Conservation (phyloP, 2,797 vertebrate species). For the Pipistrellus pipistrellus region DNA sequence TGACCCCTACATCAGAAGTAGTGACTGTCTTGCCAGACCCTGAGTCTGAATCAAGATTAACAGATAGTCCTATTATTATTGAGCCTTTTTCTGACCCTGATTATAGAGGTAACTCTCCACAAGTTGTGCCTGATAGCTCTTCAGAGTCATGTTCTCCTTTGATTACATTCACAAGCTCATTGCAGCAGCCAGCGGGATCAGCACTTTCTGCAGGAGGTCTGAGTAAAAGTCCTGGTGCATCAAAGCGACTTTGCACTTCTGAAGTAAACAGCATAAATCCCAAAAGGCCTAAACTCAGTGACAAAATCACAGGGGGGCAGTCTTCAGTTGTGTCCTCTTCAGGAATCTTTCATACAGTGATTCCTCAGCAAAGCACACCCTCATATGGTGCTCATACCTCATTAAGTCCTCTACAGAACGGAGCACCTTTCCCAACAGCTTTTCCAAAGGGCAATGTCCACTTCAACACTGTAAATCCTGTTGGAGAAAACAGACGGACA, state of each 20-base stretch:
- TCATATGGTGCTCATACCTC: conserved; percentile 1
- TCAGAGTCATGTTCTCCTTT: conserved; percentile 57
- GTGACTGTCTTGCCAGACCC: conserved; percentile 47
- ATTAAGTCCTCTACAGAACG: conserved; percentile 52
- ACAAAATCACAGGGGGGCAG: neutral
- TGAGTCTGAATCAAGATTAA: conserved; percentile 66
- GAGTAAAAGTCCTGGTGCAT: conserved; percentile 12
- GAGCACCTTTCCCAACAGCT: conserved; percentile 53
- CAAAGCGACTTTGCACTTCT: conserved; percentile 54
- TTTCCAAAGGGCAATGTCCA: conserved; percentile 59
- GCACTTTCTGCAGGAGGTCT: conserved; percentile 36
- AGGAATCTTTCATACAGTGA: conserved; percentile 1
- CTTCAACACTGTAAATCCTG: conserved; percentile 10
- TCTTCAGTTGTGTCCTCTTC: conserved; percentile 50
- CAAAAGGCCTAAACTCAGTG: conserved; percentile 64
- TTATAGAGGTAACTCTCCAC: conserved; percentile 60
- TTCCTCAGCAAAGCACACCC: conserved; percentile 24
- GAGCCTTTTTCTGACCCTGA: conserved; percentile 71
- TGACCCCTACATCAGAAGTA: neutral
- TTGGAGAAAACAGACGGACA: neutral
- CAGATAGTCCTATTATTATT: conserved; percentile 78
- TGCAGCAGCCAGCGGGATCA: conserved; percentile 10
- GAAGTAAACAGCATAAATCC: conserved; percentile 24
- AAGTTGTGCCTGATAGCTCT: conserved; percentile 71
- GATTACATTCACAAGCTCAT: conserved; percentile 41